These are phyloP conservation scores for Hippoglossus hippoglossus DNA, from an alignment of 2,797 vertebrate genomes.

Conservation along the genomic window DNA sequence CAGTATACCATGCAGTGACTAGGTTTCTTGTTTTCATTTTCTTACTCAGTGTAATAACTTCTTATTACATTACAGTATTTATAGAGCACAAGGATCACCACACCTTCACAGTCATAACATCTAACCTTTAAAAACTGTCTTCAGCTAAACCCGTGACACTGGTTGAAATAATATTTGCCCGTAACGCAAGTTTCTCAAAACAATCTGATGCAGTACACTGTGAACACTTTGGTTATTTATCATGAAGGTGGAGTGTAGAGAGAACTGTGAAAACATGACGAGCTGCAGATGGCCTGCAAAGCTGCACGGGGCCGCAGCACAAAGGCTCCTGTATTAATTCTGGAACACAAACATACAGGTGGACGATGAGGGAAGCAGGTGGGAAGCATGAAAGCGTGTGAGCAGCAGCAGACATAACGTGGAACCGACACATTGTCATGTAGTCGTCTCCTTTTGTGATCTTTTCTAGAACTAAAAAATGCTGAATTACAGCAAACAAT, in stretches of 20 bases:
- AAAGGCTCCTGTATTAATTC: constrained; percentile 41
- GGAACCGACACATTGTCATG: not conserved
- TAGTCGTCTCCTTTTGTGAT: too few species aligned
- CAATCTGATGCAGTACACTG: not conserved
- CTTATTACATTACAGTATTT: too few species aligned
- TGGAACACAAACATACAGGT: constrained; percentile 39
- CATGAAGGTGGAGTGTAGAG: constrained; percentile 37
- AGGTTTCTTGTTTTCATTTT: not conserved
- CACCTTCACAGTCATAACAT: too few species aligned
- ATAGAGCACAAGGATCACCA: too few species aligned
- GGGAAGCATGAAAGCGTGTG: constrained; percentile 17
- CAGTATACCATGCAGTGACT: too few species aligned
- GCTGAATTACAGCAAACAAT: not conserved
- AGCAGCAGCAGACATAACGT: not conserved
- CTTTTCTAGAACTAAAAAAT: not conserved
- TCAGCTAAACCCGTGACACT: not conserved
- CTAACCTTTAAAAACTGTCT: too few species aligned
- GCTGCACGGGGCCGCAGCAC: constrained; percentile 39
- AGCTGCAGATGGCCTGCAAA: constrained; percentile 50
- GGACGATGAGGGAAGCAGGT: constrained; percentile 26
- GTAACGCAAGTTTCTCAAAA: constrained; percentile 8
- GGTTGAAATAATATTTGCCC: constrained; percentile 9
- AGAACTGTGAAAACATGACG: constrained; percentile 51
- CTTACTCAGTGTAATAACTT: too few species aligned
- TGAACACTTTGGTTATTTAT: constrained; percentile 43